Evolutionary conservation across 2,113 vertebrate genomes (phyloP), one percentile per base, ranked within the genome.

Genomic region (Mungos mungo): DNA sequence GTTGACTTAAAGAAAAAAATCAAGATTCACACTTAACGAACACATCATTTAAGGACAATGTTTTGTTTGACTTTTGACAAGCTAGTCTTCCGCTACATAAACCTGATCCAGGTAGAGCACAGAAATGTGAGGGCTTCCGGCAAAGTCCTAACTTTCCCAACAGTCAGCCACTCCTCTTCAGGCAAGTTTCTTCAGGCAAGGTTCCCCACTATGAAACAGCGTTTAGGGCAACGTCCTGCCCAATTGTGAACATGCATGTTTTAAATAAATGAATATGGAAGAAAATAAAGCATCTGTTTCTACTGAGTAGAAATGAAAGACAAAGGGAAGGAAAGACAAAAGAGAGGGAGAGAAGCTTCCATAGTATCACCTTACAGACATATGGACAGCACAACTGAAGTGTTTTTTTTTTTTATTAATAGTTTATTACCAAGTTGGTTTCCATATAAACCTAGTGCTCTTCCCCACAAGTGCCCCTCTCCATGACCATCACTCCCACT

Each of bases 1-100:
- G 47, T 15, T 95, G 66, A 95, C 33, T 57, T 83, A 69, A 82
- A 77, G 29, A 87, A 87, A 88, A 92, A 93, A 86, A 5, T 45
- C 29, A 77, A 74, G 52, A 97, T 29, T 57, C 54, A 57, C 7
- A 54, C 23, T 50, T 95, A 95, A 92, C 33, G 54, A 83, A 82
- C 47, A 81, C 60, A 41, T 65, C 15, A 54, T 13, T 27, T 65
- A 52, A 80, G 65, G n/a, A 10, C 21, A 33, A 21, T 27, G 45
- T 86, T 90, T 91, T 74, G 27, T 54, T 33, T 31, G 47, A 60
- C 29, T 76, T 92, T n/a, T 91, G 45, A 93, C 47, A 86, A 38
- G 16, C 25, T 12, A 23, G 3, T 65, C 41, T 81, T 35, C 69
- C 31, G 27, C 31, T 50, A 23, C 2, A 60, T 27, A 50, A 68